Percentiles rank a stretch among this genome's conserved stretches.
Conservation (phyloP, 1,140 invertebrate genomes). For the Ylistrum balloti region DNA sequence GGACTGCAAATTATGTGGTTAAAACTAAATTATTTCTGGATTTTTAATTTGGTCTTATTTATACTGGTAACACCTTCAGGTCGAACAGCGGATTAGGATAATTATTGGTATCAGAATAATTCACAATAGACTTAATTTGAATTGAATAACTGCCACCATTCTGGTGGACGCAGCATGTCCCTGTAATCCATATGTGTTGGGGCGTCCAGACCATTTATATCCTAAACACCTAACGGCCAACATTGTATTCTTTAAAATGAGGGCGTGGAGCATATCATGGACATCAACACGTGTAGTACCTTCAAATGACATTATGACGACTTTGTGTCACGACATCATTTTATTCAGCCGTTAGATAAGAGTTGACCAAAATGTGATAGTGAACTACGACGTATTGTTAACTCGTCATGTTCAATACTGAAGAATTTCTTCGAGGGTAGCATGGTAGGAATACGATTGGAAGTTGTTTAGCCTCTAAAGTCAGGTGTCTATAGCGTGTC, state of each 20-base stretch:
- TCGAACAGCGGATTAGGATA: neutral
- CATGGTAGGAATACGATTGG: no score
- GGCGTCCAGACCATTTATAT: neutral
- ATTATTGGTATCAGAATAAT: neutral
- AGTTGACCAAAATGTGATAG: no score
- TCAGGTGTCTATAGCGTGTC: neutral
- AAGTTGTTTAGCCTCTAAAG: neutral
- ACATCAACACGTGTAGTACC: neutral
- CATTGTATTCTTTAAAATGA: neutral
- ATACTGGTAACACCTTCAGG: neutral
- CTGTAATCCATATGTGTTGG: neutral
- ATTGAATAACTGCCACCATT: neutral
- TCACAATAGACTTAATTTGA: constrained; percentile 2
- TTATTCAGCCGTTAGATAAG: no score
- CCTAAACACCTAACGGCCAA: neutral
- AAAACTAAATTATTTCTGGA: constrained; percentile 28
- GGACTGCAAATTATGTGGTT: constrained; percentile 33
- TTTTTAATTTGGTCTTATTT: constrained; percentile 35
- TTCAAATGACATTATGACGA: no score
- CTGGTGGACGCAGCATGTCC: neutral
- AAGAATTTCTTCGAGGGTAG: no score
- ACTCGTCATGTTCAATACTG: no score
- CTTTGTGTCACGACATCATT: no score
- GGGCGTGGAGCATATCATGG: neutral
- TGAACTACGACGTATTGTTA: no score